A percentile compares a stretch with the other conserved stretches of the same genome.
These are phyloP conservation scores for Anniella stebbinsi DNA, from an alignment of 2,797 vertebrate species.

Conservation along the genomic window DNA sequence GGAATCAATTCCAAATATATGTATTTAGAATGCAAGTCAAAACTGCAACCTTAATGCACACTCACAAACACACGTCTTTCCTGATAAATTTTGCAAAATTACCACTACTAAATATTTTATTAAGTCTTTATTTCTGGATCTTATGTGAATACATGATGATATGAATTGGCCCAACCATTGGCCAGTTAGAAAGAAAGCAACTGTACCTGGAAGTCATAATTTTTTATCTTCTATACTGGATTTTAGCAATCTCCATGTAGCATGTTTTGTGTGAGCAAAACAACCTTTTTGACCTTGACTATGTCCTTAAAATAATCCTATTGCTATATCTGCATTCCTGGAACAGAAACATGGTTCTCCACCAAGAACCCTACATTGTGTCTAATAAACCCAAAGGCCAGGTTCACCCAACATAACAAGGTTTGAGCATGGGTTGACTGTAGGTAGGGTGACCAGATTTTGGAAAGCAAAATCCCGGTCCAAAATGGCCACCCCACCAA, in stretches of 20 bases:
- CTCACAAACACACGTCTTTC: neutral
- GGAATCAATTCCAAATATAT: neutral
- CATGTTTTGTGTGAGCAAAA: neutral
- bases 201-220: too few species aligned
- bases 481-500: too few species aligned
- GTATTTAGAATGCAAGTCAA: neutral
- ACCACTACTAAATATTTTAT: neutral
- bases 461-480: too few species aligned
- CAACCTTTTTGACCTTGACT: constrained; percentile 31
- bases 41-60: neutral
- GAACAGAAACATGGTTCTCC: neutral
- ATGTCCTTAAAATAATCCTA: constrained; percentile 18
- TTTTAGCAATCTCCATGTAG: neutral
- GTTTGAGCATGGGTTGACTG: too few species aligned
- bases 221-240: neutral
- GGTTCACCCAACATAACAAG: neutral
- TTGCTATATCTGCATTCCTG: neutral
- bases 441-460: too few species aligned
- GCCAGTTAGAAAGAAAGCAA: neutral
- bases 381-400: neutral
- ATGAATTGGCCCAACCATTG: neutral
- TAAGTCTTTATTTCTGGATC: neutral
- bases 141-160: neutral
- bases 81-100: neutral
- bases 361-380: neutral